Evolutionary conservation across 2,797 vertebrate genomes (phyloP).

Genomic region (Pelodytes ibericus): DNA sequence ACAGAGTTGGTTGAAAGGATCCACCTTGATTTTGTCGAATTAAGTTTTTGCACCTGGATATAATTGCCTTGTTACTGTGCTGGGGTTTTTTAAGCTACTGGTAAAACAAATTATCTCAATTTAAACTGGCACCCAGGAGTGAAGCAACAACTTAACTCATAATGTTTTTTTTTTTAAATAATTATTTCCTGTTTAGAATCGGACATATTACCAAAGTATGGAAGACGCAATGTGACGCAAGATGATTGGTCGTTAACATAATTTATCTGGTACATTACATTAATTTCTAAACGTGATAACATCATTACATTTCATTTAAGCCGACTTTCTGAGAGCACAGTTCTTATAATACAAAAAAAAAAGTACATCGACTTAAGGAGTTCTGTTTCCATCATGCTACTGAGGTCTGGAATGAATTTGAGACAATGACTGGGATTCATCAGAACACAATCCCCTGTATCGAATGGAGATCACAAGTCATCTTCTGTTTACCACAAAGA

Average conservation of each 20-base stretch:
- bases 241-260: background rate
- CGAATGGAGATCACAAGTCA: conserved; percentile 25
- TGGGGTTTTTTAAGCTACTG: conserved; percentile 88
- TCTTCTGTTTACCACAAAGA: conserved; percentile 1
- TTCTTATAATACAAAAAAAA: conserved; percentile 9
- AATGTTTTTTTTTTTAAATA: conserved; percentile 81
- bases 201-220: conserved; percentile 70
- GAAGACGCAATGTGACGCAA: conserved; percentile 17
- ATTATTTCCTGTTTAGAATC: conserved; percentile 77
- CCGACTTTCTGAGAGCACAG: background rate
- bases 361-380: background rate
- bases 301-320: background rate
- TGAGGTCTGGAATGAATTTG: conserved; percentile 32
- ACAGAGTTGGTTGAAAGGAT: conserved; percentile 81
- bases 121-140: conserved; percentile 91
- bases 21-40: conserved; percentile 97
- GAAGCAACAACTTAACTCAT: conserved; percentile 87
- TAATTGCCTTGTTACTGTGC: conserved; percentile 95
- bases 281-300: background rate
- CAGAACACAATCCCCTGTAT: conserved; percentile 10
- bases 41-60: conserved; percentile 98
- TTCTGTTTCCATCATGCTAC: conserved; percentile 6
- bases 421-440: conserved; percentile 16
- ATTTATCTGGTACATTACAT: background rate
- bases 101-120: conserved; percentile 94